Base-by-base conservation (phyloP, 2,888 invertebrate species). In the Gibbula magus region DNA sequence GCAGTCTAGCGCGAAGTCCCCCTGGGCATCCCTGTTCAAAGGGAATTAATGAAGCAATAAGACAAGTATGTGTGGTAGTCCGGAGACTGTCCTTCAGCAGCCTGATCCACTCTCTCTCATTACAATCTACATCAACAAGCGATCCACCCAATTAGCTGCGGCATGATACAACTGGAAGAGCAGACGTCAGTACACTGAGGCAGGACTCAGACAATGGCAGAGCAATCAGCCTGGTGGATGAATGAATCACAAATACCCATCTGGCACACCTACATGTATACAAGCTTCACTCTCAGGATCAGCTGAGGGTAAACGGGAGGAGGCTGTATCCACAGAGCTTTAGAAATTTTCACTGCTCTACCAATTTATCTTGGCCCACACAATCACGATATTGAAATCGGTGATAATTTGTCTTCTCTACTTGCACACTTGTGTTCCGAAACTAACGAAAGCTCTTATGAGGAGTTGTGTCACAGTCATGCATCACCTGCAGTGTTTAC, bases 31-130 rank as follows among this genome's bases (percentile, higher is more conserved):
- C 70, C 35, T 32, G 70, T 70, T 70, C 70, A 70, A 70, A 70
- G 70, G 70, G 70, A 70, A 70, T 70, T 70, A 70, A 70, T 70
- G 25, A 70, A 70, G 70, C 70, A 70, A 39, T 39, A 70, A 32
- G 70, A 39, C 70, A 39, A 70, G 70, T 35, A 20, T 35, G n/a
- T 70, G 70, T 39, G 45, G 45, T 45, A 10, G 70, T 39, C 70
- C 22, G 16, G 32, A 18, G 39, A 2, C 35, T 70, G 32, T 35
- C 29, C 32, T 4, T 70, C 70, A 32, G 39, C 35, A 35, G 35
- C 70, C 70, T 39, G 70, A 29, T 39, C 70, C 35, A 35, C 70
- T 20, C 29, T 18, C 35, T 70, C 20, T 70, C 70, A 32, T n/a
- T 20, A 70, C 70, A n/a, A 39, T 61, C 61, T 29, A 29, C 22